Conservation (phyloP, 1,140 invertebrate species). For the Bombus polaris region DNA sequence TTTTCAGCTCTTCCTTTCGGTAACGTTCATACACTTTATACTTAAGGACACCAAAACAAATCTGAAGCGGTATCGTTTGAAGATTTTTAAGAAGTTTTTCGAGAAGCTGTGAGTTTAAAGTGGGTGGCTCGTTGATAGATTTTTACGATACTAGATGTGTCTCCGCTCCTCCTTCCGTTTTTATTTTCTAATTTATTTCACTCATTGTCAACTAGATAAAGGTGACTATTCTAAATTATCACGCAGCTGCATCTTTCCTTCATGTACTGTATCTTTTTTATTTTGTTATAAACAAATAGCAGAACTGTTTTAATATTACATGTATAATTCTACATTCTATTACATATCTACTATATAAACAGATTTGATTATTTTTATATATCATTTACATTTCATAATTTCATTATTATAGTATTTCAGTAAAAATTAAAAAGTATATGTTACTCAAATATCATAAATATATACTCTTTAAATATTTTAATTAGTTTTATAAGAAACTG, state of each 20-base stretch:
- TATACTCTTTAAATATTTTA: too few relatives aligned
- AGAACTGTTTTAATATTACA: too few relatives aligned
- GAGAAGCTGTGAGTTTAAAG: background rate
- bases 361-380: too few relatives aligned
- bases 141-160: conserved; percentile 26
- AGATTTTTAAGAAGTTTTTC: background rate
- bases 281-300: background rate
- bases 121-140: conserved; percentile 24
- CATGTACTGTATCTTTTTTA: too few relatives aligned
- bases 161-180: conserved; percentile 23
- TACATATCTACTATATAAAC: too few relatives aligned
- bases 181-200: conserved; percentile 14
- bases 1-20: too few relatives aligned
- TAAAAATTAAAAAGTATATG: too few relatives aligned
- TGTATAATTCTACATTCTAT: too few relatives aligned
- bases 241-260: background rate
- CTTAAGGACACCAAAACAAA: background rate
- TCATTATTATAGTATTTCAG: too few relatives aligned
- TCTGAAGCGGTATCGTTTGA: conserved; percentile 25
- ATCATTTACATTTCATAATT: too few relatives aligned
- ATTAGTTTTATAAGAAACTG: too few relatives aligned
- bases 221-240: background rate
- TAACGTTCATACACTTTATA: background rate
- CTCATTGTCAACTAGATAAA: background rate
- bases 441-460: too few relatives aligned